Conservation (phyloP, 92 coral and sea anemone species). For the Isaurus tuberculatus region DNA sequence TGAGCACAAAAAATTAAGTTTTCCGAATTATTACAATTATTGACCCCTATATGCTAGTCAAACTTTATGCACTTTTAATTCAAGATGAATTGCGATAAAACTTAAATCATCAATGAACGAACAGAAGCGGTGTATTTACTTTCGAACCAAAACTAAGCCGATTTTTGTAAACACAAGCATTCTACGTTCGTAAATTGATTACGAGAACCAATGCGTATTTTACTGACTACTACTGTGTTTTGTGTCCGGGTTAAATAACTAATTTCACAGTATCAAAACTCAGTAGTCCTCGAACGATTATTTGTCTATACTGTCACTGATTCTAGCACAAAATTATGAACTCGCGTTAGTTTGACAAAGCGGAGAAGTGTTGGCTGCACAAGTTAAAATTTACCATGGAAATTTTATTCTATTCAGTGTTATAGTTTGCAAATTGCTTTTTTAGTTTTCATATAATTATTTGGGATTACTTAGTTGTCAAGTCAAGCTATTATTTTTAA, state of each 20-base stretch:
- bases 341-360: constrained; percentile 1
- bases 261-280: constrained; percentile 21
- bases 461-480: constrained; percentile 26
- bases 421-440: constrained; percentile 3
- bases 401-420: neutral
- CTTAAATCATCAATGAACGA: too few species aligned
- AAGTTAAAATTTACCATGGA: neutral
- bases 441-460: constrained; percentile 16
- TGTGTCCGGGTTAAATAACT: neutral
- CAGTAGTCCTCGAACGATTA: constrained; percentile 1
- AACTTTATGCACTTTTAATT: too few species aligned
- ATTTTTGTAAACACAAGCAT: too few species aligned
- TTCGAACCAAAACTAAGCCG: too few species aligned
- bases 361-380: constrained; percentile 26
- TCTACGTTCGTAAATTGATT: constrained; percentile 26
- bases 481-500: constrained; percentile 32
- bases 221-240: too few species aligned
- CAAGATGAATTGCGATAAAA: too few species aligned
- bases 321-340: neutral
- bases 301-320: constrained; percentile 9
- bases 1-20: too few species aligned
- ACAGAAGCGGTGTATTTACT: too few species aligned
- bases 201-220: neutral
- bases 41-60: too few species aligned
- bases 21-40: too few species aligned